These are phyloP conservation scores for Oscheius onirici DNA, from an alignment of 2,888 invertebrate species.

Conservation along the genomic window DNA sequence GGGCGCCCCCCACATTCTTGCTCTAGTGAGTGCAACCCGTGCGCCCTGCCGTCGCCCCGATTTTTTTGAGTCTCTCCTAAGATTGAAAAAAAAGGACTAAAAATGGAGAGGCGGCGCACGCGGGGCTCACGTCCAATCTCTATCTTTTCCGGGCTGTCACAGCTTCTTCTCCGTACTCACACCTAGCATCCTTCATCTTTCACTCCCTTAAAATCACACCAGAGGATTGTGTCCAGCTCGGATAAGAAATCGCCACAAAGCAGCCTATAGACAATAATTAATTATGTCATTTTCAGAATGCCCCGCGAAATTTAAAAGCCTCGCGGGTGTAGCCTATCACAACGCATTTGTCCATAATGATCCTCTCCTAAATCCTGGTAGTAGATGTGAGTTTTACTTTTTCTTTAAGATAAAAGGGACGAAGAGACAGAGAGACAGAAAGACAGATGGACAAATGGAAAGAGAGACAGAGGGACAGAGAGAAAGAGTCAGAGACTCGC, in stretches of 20 bases:
- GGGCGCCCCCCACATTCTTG: conserved; percentile 19
- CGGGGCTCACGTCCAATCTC: conserved; percentile 8
- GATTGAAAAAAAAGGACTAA: too few relatives aligned
- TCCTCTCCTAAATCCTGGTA: conserved; percentile 40
- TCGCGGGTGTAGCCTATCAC: conserved; percentile 94
- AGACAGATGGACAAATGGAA: too few relatives aligned
- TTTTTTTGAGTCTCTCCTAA: neutral
- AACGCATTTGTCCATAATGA: conserved; percentile 46
- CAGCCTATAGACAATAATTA: neutral
- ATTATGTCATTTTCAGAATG: conserved; percentile 75
- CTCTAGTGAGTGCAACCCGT: conserved; percentile 22
- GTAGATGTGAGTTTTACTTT: conserved; percentile 38
- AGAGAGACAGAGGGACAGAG: neutral
- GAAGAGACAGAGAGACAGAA: too few relatives aligned
- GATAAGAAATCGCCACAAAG: neutral
- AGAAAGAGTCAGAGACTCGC: neutral
- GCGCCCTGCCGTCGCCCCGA: conserved; percentile 10
- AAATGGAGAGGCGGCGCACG: conserved; percentile 1
- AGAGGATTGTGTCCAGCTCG: neutral
- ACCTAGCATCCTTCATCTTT: neutral
- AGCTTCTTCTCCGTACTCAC: conserved; percentile 15
- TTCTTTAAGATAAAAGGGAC: too few relatives aligned
- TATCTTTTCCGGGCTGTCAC: neutral
- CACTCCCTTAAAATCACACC: neutral
- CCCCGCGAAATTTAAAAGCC: conserved; percentile 94